phyloP scores from a whole-genome alignment of 2,113 vertebrate species.

The Athene noctua region DNA sequence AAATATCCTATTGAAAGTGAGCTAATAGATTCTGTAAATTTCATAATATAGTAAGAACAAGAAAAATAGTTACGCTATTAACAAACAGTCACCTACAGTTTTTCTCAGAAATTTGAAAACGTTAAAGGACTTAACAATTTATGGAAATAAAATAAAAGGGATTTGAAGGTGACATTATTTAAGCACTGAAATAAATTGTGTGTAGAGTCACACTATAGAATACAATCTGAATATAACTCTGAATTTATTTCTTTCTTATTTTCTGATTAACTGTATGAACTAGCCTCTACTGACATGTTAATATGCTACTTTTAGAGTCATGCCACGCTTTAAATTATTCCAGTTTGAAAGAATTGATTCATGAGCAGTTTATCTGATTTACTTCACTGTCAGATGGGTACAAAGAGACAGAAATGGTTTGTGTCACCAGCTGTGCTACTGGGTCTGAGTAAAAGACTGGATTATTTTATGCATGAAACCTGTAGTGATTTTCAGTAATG shows the following conservation, averaged over 20 bases:
- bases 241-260: not conserved
- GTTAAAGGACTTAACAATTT: not conserved
- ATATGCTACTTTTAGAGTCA: not conserved
- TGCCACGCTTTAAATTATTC: constrained; percentile 3
- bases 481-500: not conserved
- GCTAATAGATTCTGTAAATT: not conserved
- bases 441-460: not conserved
- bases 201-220: not conserved
- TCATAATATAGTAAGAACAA: not conserved
- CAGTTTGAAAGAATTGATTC: constrained; percentile 20
- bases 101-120: not conserved
- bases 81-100: not conserved
- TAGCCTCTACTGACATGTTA: not conserved
- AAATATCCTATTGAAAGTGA: not conserved
- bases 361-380: constrained; percentile 26
- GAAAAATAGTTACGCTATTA: not conserved
- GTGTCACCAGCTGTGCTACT: not conserved
- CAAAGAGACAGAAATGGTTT: not conserved
- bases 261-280: not conserved
- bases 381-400: not conserved
- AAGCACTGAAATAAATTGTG: not conserved
- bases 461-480: not conserved
- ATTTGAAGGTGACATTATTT: not conserved
- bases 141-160: not conserved
- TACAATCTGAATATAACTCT: not conserved